These are phyloP conservation scores for Bucorvus abyssinicus DNA, from an alignment of 2,797 vertebrate genomes.

Conservation along the genomic window DNA sequence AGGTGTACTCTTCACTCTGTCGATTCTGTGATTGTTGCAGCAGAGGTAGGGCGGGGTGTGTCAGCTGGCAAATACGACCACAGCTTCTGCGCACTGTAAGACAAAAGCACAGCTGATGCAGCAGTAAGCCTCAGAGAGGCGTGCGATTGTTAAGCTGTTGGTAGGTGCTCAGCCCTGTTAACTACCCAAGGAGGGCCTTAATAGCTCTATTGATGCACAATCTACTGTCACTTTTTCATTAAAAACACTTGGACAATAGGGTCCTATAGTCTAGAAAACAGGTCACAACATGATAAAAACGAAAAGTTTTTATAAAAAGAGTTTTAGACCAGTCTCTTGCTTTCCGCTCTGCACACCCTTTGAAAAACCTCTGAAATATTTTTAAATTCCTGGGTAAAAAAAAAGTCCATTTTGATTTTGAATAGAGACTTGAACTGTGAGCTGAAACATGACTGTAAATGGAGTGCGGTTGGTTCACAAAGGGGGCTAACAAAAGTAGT, in stretches of 20 bases:
- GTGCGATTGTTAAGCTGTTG: not conserved
- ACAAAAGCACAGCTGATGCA: conserved; percentile 21
- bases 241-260: not conserved
- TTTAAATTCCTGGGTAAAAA: not conserved
- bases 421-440: not conserved
- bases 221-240: not conserved
- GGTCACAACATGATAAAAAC: not conserved
- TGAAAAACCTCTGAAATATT: not conserved
- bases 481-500: not conserved
- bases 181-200: not conserved
- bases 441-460: not conserved
- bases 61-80: not conserved
- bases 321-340: not conserved
- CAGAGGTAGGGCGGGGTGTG: not conserved
- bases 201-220: not conserved
- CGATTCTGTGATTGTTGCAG: not conserved
- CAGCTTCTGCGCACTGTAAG: not conserved
- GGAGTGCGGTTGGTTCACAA: not conserved
- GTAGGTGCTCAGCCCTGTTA: not conserved
- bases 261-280: not conserved
- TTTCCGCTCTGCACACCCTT: not conserved
- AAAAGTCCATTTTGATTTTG: not conserved
- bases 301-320: not conserved
- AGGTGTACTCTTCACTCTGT: conserved; percentile 2
- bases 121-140: not conserved